Conservation (phyloP, 2,888 invertebrate genomes). For the Chrysotoxum bicinctum region DNA sequence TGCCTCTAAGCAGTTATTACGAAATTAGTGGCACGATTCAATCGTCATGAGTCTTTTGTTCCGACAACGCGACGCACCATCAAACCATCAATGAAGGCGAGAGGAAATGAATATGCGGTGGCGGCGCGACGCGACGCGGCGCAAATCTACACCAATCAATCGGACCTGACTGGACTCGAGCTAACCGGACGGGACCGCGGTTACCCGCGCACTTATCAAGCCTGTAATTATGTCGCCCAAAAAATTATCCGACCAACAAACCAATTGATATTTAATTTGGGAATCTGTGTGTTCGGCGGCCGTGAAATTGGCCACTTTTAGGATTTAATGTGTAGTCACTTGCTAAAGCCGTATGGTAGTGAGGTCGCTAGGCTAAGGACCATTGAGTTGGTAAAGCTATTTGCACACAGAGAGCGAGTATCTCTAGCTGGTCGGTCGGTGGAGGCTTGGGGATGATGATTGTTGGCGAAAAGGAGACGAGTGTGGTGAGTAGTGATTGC, state of each 20-base stretch:
- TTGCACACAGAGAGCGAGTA: slow-evolving; percentile 36
- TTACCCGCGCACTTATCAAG: slow-evolving; percentile 34
- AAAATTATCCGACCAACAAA: slow-evolving; percentile 49
- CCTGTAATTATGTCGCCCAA: slow-evolving; percentile 70
- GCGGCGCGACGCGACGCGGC: no score
- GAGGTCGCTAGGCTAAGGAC: slow-evolving; percentile 24
- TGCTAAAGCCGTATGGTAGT: slow-evolving; percentile 24
- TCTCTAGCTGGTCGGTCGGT: background rate
- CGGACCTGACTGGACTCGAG: background rate
- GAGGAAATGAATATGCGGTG: slow-evolving; percentile 54
- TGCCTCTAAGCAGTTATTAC: slow-evolving; percentile 69
- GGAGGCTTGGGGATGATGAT: slow-evolving; percentile 11
- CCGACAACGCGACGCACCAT: slow-evolving; percentile 14
- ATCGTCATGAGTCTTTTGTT: slow-evolving; percentile 63
- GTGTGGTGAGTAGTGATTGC: slow-evolving; percentile 41
- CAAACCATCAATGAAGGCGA: slow-evolving; percentile 30
- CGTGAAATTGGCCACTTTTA: slow-evolving; percentile 69
- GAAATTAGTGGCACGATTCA: slow-evolving; percentile 71
- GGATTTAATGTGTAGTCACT: slow-evolving; percentile 49
- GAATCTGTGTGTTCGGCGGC: slow-evolving; percentile 63
- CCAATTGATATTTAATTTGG: slow-evolving; percentile 72
- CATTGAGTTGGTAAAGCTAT: slow-evolving; percentile 41
- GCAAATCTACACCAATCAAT: slow-evolving; percentile 24
- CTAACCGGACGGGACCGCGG: background rate
- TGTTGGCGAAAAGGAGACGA: slow-evolving; percentile 17